phyloP scores from a whole-genome alignment of 2,113 vertebrate genomes.

The Pyxicephalus adspersus region DNA sequence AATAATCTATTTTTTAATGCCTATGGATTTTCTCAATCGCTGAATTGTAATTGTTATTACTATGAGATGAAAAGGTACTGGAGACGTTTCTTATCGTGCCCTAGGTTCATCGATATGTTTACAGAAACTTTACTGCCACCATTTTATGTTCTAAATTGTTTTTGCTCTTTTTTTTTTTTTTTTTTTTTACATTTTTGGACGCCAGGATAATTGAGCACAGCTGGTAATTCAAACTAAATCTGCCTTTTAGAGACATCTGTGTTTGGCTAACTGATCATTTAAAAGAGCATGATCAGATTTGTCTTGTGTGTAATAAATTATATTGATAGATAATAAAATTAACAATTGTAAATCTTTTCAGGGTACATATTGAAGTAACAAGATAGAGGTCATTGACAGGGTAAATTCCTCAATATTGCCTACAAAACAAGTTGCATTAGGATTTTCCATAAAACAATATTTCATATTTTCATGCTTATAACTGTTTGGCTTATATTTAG shows the following conservation, averaged over 20 bases:
- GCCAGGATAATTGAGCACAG: conserved; percentile 28
- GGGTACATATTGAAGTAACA: not conserved
- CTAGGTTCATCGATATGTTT: not conserved
- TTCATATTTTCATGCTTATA: not conserved
- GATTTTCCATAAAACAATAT: not conserved
- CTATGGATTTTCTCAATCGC: not conserved
- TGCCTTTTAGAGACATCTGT: conserved; percentile 2
- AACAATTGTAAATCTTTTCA: not conserved
- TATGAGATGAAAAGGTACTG: not conserved
- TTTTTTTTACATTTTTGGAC: no score
- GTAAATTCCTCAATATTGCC: not conserved
- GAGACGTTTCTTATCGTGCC: not conserved
- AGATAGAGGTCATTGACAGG: not conserved
- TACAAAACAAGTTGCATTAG: no score
- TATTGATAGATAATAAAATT: not conserved
- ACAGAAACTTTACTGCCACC: not conserved
- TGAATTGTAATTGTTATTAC: not conserved
- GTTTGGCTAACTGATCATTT: conserved; percentile 13
- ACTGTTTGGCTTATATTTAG: conserved; percentile 1
- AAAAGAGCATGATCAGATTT: not conserved
- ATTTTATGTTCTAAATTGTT: not conserved
- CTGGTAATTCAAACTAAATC: conserved; percentile 12
- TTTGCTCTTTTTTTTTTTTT: conserved; percentile 18
- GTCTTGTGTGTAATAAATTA: not conserved
- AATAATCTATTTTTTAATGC: not conserved